phyloP scores from a whole-genome alignment of 2,113 vertebrate species.

The Beaufortia kweichowensis region DNA sequence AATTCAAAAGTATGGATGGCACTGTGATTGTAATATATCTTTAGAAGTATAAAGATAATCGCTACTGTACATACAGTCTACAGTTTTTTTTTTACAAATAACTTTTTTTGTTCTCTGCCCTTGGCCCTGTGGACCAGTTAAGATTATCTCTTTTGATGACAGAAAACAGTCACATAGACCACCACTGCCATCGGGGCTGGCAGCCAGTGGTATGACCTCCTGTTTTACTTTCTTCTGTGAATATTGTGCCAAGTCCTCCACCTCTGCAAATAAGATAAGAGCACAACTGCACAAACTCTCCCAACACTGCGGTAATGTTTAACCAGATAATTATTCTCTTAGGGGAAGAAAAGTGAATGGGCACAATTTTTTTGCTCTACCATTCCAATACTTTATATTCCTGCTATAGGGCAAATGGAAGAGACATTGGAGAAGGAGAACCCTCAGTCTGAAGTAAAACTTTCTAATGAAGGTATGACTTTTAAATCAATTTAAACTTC shows the following conservation, averaged over 20 bases:
- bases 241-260: slow-evolving; percentile 72
- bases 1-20: too few species aligned
- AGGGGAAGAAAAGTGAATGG: slow-evolving; percentile 70
- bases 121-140: not conserved
- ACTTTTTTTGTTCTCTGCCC: not conserved
- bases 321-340: slow-evolving; percentile 75
- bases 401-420: slow-evolving; percentile 72
- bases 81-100: too few species aligned
- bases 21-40: too few species aligned
- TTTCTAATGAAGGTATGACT: slow-evolving; percentile 67
- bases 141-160: not conserved
- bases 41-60: not conserved
- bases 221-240: slow-evolving; percentile 49
- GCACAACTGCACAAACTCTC: slow-evolving; percentile 66
- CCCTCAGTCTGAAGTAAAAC: slow-evolving; percentile 56
- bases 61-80: too few species aligned
- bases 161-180: slow-evolving; percentile 4
- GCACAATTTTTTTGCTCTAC: slow-evolving; percentile 57
- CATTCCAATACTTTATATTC: slow-evolving; percentile 59
- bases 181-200: slow-evolving; percentile 24
- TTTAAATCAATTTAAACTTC: slow-evolving; percentile 24
- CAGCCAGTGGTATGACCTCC: slow-evolving; percentile 44
- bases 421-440: slow-evolving; percentile 62
- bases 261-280: slow-evolving; percentile 81
- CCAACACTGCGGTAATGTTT: slow-evolving; percentile 73